phyloP scores from a whole-genome alignment of 2,113 vertebrate genomes.

The Chaenocephalus aceratus region DNA sequence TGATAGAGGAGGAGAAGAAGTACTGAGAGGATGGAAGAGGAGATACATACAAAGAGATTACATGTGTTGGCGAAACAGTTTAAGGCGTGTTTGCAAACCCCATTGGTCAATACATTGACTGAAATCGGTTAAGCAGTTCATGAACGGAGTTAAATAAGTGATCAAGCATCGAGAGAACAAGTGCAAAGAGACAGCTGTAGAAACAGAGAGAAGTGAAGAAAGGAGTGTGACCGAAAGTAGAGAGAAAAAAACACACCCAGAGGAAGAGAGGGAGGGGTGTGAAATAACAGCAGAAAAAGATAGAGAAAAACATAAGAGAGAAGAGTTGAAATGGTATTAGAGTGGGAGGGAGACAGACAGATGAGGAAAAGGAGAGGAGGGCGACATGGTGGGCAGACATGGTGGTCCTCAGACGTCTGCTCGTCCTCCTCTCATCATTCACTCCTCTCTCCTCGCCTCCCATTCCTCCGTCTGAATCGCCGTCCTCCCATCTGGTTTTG shows the following conservation, averaged over 20 bases:
- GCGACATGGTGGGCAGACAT: constrained; percentile 67
- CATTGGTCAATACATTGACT: background rate
- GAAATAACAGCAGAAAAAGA: constrained; percentile 58
- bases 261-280: constrained; percentile 44
- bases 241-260: constrained; percentile 8
- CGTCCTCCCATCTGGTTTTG: constrained; percentile 36
- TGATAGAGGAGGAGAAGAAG: constrained; percentile 33
- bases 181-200: constrained; percentile 64
- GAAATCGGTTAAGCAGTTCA: background rate
- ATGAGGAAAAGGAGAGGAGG: constrained; percentile 43
- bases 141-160: constrained; percentile 3
- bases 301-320: constrained; percentile 36
- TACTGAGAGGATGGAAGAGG: background rate
- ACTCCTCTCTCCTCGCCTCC: constrained; percentile 43
- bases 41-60: background rate
- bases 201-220: constrained; percentile 54
- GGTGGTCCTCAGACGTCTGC: constrained; percentile 71
- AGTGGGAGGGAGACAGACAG: constrained; percentile 45
- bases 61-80: background rate
- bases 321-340: constrained; percentile 33
- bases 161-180: constrained; percentile 39
- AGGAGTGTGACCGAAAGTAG: constrained; percentile 9
- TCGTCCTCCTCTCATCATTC: constrained; percentile 62
- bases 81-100: background rate
- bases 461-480: constrained; percentile 45